Evolutionary conservation across 92 coral and sea anemone genomes (phyloP).

Genomic region (Galaxea fascicularis): DNA sequence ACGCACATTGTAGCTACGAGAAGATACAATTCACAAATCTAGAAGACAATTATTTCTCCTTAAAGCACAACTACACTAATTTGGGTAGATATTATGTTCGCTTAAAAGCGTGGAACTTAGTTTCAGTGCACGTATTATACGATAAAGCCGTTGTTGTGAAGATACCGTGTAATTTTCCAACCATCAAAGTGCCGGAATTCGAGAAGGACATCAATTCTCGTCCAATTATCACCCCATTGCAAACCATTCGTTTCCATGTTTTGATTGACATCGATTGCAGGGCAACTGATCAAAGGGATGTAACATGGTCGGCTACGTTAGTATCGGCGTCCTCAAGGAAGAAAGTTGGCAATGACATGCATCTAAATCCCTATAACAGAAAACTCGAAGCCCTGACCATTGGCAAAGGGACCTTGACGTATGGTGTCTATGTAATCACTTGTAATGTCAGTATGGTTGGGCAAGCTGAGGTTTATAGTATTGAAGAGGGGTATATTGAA

Average conservation of each 20-base stretch:
- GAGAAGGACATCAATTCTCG: conserved; percentile 39
- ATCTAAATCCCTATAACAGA: conserved; percentile 32
- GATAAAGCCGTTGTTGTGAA: conserved; percentile 57
- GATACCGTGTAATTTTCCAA: conserved; percentile 78
- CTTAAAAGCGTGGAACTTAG: conserved; percentile 69
- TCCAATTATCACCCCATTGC: conserved; percentile 43
- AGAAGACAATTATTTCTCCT: conserved; percentile 11
- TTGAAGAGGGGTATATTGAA: conserved; percentile 64
- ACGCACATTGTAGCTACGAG: conserved; percentile 43
- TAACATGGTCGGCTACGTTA: conserved; percentile 48
- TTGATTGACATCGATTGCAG: conserved; percentile 59
- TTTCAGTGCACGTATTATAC: conserved; percentile 43
- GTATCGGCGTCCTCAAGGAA: conserved; percentile 17
- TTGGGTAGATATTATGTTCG: conserved; percentile 49
- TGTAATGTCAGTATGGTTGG: conserved; percentile 75
- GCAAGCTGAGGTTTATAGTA: conserved; percentile 62
- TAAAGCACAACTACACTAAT: conserved; percentile 52
- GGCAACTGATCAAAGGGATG: conserved; percentile 63
- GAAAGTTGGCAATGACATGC: background rate
- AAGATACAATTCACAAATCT: conserved; percentile 34
- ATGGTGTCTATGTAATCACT: conserved; percentile 63
- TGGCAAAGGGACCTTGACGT: conserved; percentile 43
- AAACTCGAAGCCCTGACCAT: conserved; percentile 29
- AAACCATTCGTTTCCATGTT: conserved; percentile 24
- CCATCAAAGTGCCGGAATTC: conserved; percentile 52